These are phyloP conservation scores for Geopemphigus sp. DNA, from an alignment of 1,140 invertebrate species.

Conservation along the genomic window DNA sequence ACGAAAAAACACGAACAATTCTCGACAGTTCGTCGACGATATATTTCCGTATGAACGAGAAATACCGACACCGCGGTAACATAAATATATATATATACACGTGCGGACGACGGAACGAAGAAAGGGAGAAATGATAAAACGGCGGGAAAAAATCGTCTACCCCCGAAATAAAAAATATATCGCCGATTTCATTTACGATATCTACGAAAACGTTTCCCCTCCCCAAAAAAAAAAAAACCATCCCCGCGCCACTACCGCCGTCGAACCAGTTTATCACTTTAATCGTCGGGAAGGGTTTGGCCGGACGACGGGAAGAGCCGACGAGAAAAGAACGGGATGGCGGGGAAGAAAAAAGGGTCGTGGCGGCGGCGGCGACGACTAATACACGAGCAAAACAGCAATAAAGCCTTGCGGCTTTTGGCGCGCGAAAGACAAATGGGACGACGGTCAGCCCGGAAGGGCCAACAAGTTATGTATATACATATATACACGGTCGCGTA, in stretches of 20 bases:
- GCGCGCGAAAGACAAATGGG: conserved; percentile 43
- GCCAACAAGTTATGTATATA: conserved; percentile 36
- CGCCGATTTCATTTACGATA: conserved; percentile 17
- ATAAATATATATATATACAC: no score
- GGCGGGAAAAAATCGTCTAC: not conserved
- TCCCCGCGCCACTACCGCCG: not conserved
- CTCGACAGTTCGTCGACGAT: no score
- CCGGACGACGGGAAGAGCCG: not conserved
- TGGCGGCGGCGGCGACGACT: not conserved
- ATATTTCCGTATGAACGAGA: no score
- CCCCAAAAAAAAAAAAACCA: no score
- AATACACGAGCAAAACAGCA: conserved; percentile 22
- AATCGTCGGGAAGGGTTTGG: conserved; percentile 9
- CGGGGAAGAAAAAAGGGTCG: conserved; percentile 3
- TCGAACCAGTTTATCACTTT: conserved; percentile 45
- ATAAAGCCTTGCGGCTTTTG: conserved; percentile 45
- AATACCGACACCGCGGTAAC: no score
- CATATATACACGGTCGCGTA: not conserved
- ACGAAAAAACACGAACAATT: no score
- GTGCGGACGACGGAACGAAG: not conserved
- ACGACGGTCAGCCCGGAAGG: conserved; percentile 33
- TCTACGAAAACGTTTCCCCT: conserved; percentile 8
- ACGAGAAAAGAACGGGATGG: no score
- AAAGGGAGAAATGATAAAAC: not conserved
- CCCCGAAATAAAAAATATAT: conserved; percentile 26